Evolutionary conservation across 2,888 invertebrate genomes (phyloP), one percentile per base, ranked within the genome.

Genomic region (Schrankia costaestrigalis): DNA sequence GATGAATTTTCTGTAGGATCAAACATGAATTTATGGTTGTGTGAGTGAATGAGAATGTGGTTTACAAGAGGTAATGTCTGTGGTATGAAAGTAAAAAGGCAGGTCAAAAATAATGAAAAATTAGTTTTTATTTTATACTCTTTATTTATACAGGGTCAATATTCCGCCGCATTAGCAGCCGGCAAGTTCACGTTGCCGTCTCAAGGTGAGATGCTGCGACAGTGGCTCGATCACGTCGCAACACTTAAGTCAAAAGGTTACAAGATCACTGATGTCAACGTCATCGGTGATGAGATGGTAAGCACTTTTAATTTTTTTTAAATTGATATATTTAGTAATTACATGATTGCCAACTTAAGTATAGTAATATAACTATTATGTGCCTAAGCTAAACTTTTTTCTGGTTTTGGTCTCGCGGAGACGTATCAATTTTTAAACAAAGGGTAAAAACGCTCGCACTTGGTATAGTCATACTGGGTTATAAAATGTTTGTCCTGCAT

Each of bases 151-250:
- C 42, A 73, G 73, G 71, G 59, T 13, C 65, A 76, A 36, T 94
- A 92, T 60, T 90, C 90, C 51, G 79, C 94, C 25, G 88, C 90
- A 1, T 62, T 89, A 10, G 80, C 94, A 3, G 89, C 90, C 11
- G 92, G 90, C 0, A 82, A 82, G 14, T 81, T 91, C 52, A 51
- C 68, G 22, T 71, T 95, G 17, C 95, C 95, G 0, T 63, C 89
- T 0, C 89, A 82, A 39, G 90, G 90, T 5, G 84, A 86, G 29
- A 95, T 95, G 95, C 58, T 91, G 41, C 76, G 70, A 39, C 87
- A 89, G 19, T 86, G 85, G 83, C 88, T 91, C 3, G 78, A 89
- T 17, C 68, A 84, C 11, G 93, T 93, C 19, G 81, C 90, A 51
- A 56, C 75, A 1, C 62, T 79, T n/a, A 71, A 69, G 33, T 35